These are phyloP conservation scores for Oscheius sp. DNA, from an alignment of 2,888 invertebrate species.

Conservation along the genomic window DNA sequence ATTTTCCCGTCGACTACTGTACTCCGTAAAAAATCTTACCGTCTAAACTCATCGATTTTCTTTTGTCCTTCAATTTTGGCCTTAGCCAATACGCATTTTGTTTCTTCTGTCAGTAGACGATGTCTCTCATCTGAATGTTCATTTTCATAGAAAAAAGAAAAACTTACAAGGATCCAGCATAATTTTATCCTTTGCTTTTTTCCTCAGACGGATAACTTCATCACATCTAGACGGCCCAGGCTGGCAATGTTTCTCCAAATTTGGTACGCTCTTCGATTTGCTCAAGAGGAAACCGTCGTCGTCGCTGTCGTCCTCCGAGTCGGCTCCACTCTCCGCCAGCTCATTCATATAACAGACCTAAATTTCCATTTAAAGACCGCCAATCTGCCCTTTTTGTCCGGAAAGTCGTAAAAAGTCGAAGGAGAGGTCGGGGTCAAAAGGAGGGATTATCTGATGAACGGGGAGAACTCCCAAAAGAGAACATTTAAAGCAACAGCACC, in stretches of 20 bases:
- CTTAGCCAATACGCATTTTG: conserved; percentile 87
- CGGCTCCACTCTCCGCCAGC: conserved; percentile 49
- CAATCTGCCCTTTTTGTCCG: not conserved
- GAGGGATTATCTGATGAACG: conserved; percentile 19
- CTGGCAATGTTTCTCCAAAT: conserved; percentile 36
- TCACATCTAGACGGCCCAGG: conserved; percentile 29
- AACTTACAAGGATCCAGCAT: conserved; percentile 37
- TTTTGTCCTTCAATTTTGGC: conserved; percentile 91
- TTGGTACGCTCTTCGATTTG: conserved; percentile 51
- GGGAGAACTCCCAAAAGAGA: not conserved
- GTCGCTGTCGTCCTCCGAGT: conserved; percentile 39
- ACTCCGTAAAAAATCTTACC: conserved; percentile 40
- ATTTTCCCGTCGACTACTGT: not conserved
- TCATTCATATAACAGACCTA: conserved; percentile 79
- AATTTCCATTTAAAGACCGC: conserved; percentile 73
- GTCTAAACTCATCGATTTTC: conserved; percentile 81
- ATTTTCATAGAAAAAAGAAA: not conserved
- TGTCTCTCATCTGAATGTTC: conserved; percentile 80
- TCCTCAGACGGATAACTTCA: conserved; percentile 15
- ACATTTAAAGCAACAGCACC: not conserved
- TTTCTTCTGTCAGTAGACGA: conserved; percentile 86
- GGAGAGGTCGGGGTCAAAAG: conserved; percentile 3
- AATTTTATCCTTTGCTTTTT: conserved; percentile 24
- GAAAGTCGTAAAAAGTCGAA: not conserved
- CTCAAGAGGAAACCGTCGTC: conserved; percentile 30